Conservation (phyloP, 1,140 invertebrate genomes). For the Cataglyphis hispanica region DNA sequence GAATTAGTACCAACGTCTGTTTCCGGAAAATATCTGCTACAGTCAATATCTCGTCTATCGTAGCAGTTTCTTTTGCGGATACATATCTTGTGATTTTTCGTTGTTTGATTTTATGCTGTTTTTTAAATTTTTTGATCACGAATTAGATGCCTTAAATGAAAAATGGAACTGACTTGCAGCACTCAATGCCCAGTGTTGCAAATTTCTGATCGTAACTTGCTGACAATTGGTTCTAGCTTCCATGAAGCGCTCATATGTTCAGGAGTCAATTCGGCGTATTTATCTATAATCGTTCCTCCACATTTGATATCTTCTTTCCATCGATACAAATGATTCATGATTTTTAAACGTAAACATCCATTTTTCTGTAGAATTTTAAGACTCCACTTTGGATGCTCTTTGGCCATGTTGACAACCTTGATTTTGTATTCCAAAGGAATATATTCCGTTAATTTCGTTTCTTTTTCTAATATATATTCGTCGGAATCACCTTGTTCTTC, state of each 20-base stretch:
- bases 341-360: neutral
- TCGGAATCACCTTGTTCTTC: no score
- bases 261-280: neutral
- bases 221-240: neutral
- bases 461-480: neutral
- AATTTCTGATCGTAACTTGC: neutral
- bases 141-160: neutral
- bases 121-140: constrained; percentile 15
- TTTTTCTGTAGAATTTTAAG: constrained; percentile 1
- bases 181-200: neutral
- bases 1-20: neutral
- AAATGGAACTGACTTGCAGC: constrained; percentile 1
- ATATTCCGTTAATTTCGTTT: neutral
- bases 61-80: neutral
- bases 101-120: neutral
- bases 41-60: neutral
- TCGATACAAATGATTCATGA: neutral
- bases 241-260: constrained; percentile 14
- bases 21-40: constrained; percentile 6
- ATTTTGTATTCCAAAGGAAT: constrained; percentile 9
- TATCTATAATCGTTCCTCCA: constrained; percentile 1
- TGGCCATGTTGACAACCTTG: constrained; percentile 8
- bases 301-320: constrained; percentile 18
- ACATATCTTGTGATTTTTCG: neutral
- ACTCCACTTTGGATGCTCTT: neutral